These are phyloP conservation scores for Leptarthrus brevirostris DNA, from an alignment of 2,888 invertebrate species.

Conservation along the genomic window DNA sequence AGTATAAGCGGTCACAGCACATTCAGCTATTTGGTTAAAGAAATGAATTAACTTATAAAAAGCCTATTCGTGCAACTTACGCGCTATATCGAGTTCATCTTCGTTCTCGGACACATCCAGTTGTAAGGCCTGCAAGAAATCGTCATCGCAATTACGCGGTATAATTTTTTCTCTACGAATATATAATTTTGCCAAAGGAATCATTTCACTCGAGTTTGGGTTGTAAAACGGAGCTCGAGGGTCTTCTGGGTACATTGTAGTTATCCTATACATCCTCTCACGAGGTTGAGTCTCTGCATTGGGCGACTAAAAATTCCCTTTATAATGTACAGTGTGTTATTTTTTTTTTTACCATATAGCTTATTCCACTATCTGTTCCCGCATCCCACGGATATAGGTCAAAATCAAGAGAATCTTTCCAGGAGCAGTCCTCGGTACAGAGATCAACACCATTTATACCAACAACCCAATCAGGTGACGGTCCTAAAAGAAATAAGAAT, in stretches of 20 bases:
- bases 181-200: conserved; percentile 86
- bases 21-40: conserved; percentile 75
- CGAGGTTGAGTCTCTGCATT: conserved; percentile 81
- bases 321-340: background rate
- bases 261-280: conserved; percentile 89
- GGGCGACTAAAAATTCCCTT: conserved; percentile 73
- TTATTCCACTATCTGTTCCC: conserved; percentile 92
- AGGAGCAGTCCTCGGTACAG: conserved; percentile 89
- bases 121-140: conserved; percentile 71
- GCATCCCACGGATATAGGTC: conserved; percentile 96
- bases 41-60: background rate
- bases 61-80: conserved; percentile 66
- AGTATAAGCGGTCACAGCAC: conserved; percentile 80
- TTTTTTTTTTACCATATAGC: conserved; percentile 79
- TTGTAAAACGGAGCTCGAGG: conserved; percentile 93
- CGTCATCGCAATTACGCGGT: conserved; percentile 79
- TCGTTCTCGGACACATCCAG: conserved; percentile 76
- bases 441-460: conserved; percentile 90
- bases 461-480: conserved; percentile 98
- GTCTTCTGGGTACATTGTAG: conserved; percentile 90
- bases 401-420: conserved; percentile 85
- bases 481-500: conserved; percentile 70
- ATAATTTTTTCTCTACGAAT: conserved; percentile 80
- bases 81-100: conserved; percentile 73
- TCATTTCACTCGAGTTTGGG: conserved; percentile 74